Conservation (phyloP, 2,888 invertebrate species). For the Andrena fulva region DNA sequence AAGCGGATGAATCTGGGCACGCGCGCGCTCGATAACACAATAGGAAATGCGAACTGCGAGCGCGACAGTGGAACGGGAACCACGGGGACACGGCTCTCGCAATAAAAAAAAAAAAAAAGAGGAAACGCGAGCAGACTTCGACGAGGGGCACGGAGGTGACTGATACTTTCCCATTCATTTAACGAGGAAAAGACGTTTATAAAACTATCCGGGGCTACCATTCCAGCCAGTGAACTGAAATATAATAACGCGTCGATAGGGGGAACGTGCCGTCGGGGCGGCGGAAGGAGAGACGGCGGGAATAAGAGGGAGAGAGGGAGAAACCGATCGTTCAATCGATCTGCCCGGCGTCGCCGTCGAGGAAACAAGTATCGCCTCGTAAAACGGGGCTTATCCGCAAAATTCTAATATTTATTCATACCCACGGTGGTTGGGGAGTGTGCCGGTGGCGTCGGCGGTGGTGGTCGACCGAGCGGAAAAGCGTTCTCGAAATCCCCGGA, state of each 20-base stretch:
- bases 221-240: conserved; percentile 60
- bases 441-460: conserved; percentile 59
- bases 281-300: conserved; percentile 19
- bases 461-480: conserved; percentile 80
- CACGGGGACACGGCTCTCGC: neutral
- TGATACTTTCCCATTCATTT: conserved; percentile 33
- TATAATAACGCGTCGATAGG: conserved; percentile 64
- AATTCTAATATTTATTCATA: conserved; percentile 84
- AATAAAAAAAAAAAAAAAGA: neutral
- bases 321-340: conserved; percentile 75
- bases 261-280: conserved; percentile 44
- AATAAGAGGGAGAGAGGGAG: conserved; percentile 16
- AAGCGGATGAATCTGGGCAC: conserved; percentile 4
- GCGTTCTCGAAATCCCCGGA: conserved; percentile 80
- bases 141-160: neutral
- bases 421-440: conserved; percentile 62
- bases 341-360: conserved; percentile 66
- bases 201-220: conserved; percentile 48
- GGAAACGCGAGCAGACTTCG: neutral
- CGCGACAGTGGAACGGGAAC: neutral
- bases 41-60: neutral
- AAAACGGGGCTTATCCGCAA: conserved; percentile 82
- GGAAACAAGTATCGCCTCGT: conserved; percentile 82
- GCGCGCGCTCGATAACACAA: conserved; percentile 5
- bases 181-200: conserved; percentile 20